Evolutionary conservation across 2,113 vertebrate genomes (phyloP), one percentile per base, ranked within the genome.

Genomic region (Rafetus swinhoei): DNA sequence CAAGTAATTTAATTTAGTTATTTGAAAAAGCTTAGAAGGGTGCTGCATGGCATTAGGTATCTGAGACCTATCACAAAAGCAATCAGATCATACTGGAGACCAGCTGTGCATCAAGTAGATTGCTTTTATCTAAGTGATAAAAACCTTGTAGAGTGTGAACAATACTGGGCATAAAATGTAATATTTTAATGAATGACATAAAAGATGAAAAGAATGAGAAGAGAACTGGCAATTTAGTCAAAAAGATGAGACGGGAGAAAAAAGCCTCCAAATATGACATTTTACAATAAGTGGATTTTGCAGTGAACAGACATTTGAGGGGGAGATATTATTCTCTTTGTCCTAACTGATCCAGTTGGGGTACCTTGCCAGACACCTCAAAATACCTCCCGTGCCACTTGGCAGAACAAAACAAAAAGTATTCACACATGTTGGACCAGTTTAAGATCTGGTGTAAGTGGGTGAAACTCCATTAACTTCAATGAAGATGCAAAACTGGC

Each of bases 81-180:
- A 96, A 96, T 96, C 95, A 97, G 93, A 95, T 96, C 90, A 80
- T 87, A 82, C 90, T 86, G 88, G 89, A 96, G 96, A 93, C 87
- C 93, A 97, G 93, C 96, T 97, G 97, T 95, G 95, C 95, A 96
- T 97, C 95, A 95, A 93, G 83, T 19, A 94, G 92, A 96, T 96
- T 95, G 95, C 95, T 98, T 97, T 98, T 96, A 96, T 97, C 95
- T 84, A 85, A 96, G 97, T 95, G 95, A 98, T 98, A 97, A 98
- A 98, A 97, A 94, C 87, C 96, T 97, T 96, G 92, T 93, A 95
- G 95, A 94, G 92, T 97, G 96, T 97, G 97, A 97, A 97, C 95
- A 97, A 97, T 81, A 69, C 60, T 4, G 92, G 55, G 89, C 94
- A 96, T 96, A 96, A 97, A 97, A 96, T 0, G 85, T 87, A 96